Conservation (phyloP, 2,113 vertebrate species). For the Sturnira hondurensis region DNA sequence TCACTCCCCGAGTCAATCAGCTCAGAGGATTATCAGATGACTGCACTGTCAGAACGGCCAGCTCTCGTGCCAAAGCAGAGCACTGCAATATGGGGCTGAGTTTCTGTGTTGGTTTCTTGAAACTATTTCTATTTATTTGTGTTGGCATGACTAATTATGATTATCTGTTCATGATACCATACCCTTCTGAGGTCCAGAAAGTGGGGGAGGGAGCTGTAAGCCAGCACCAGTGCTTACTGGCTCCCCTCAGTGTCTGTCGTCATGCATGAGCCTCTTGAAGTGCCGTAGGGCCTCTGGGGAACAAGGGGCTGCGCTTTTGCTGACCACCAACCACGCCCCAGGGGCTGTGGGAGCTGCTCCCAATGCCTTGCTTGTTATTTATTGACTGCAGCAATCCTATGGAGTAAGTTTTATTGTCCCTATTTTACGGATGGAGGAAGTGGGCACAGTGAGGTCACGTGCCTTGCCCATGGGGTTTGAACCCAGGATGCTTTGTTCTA, state of each 20-base stretch:
- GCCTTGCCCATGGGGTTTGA: background rate
- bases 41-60: background rate
- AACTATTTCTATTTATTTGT: constrained; percentile 38
- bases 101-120: background rate
- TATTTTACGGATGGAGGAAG: background rate
- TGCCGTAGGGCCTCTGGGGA: background rate
- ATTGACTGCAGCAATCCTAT: background rate
- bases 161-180: background rate
- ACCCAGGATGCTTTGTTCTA: background rate
- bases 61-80: constrained; percentile 44
- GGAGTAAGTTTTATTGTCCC: background rate
- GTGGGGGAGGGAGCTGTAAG: background rate
- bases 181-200: background rate
- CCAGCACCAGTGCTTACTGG: background rate
- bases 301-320: background rate
- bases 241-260: background rate
- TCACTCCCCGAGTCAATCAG: constrained; percentile 39
- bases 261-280: background rate
- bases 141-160: background rate
- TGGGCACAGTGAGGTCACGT: background rate
- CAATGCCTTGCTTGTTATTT: background rate
- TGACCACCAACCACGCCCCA: background rate
- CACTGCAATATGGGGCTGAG: background rate
- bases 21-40: constrained; percentile 58
- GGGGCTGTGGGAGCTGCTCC: background rate